Percentiles rank a stretch among this genome's conserved stretches.
These are phyloP conservation scores for Iphiclides podalirius DNA, from an alignment of 2,888 invertebrate species.

Conservation along the genomic window DNA sequence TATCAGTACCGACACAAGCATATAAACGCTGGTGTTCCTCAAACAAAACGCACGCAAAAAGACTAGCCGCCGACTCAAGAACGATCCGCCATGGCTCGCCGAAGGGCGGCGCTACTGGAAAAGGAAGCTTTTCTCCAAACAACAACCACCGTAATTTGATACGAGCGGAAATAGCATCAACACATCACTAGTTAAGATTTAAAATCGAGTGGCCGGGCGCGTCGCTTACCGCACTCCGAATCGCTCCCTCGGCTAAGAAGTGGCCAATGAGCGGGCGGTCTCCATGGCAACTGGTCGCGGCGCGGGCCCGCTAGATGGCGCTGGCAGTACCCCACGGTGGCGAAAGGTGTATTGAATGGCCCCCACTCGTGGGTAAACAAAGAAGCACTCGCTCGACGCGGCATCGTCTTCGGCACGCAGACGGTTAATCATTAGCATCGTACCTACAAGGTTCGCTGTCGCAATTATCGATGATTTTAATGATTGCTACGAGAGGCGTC, in stretches of 20 bases:
- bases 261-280: constrained; percentile 74
- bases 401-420: constrained; percentile 1
- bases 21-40: constrained; percentile 19
- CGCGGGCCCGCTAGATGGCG: constrained; percentile 61
- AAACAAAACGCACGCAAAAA: constrained; percentile 54
- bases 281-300: constrained; percentile 59
- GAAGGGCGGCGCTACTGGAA: constrained; percentile 74
- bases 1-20: neutral
- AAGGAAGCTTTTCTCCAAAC: constrained; percentile 27
- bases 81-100: constrained; percentile 67
- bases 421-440: constrained; percentile 9
- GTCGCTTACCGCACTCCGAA: constrained; percentile 47
- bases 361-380: constrained; percentile 6
- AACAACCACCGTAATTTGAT: constrained; percentile 30
- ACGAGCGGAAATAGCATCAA: constrained; percentile 47
- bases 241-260: constrained; percentile 42
- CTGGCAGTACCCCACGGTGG: constrained; percentile 23
- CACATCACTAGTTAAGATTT: constrained; percentile 37
- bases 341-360: constrained; percentile 6
- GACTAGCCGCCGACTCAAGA: constrained; percentile 53
- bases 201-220: constrained; percentile 42
- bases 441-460: neutral
- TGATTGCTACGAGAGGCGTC: neutral
- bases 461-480: constrained; percentile 14
- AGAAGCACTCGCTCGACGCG: neutral